Evolutionary conservation across 30 jellyfish, hydroid and myxozoan species (phyloP), one percentile per base, ranked within the genome.

Genomic region (Hydractinia symbiolongicarpus): DNA sequence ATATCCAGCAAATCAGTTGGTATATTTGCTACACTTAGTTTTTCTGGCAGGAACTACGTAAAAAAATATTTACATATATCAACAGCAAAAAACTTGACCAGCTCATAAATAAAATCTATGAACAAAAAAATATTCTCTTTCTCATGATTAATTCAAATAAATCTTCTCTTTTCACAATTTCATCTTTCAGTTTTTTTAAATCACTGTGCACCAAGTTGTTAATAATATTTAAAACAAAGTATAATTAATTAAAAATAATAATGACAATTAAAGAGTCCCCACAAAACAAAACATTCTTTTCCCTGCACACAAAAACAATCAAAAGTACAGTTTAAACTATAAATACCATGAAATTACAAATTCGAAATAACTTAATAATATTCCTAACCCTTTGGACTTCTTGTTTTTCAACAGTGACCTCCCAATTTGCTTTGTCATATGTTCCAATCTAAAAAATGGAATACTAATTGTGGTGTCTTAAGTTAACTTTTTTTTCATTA

Each of bases 391-490:
- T 58, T 40, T 69, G 66, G 54, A 84, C 77, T 62, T 87, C 95
- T 76, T 93, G 93, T 62, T 93, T 87, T 74, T 93, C 99, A 1
- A 93, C 93, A 5, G 90, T 85, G 64, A 93, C 77, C 79, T 93
- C 99, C 99, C 99, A 93, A 84, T 93, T 93, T 54, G 99, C 99
- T 93, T 93, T 93, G 67, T 93, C 99, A 80, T 93, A 93, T 53
- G 99, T 93, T 8, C 99, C 99, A 84, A 93, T 93, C 99, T 93
- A 83, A 67, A 76, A 30, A 68, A n/a, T 7, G 70, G 57, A 53
- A 66, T 30, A 0, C 44, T 30, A 30, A 0, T 30, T 30, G 2
- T 30, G 44, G 44, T 30, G 1, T 30, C 44, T 30, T 2, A 30
- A 2, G 44, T 30, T 30, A 30, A 30, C 44, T 30, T 30, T 30